These are phyloP conservation scores for Phainopepla nitens DNA, from an alignment of 2,113 vertebrate genomes.

Conservation along the genomic window DNA sequence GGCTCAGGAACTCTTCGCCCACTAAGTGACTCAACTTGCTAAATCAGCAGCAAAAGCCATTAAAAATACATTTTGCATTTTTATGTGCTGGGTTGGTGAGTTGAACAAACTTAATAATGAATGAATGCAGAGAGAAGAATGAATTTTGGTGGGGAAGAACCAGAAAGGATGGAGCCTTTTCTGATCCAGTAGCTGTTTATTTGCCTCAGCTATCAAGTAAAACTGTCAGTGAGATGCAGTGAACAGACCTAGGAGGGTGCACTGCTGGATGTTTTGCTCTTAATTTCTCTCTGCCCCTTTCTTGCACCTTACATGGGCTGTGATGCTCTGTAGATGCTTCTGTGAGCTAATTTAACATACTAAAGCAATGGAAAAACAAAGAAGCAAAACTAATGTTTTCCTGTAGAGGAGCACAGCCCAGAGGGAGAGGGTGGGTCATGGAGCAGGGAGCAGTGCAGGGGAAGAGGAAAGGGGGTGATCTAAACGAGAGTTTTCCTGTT, in stretches of 20 bases:
- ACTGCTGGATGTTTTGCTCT: background rate
- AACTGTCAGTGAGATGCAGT: background rate
- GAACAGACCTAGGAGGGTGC: background rate
- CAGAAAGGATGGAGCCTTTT: background rate
- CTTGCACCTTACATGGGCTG: background rate
- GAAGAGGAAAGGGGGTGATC: background rate
- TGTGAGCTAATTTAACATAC: background rate
- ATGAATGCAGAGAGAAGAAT: background rate
- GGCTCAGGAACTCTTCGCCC: accelerated
- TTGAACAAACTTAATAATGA: background rate
- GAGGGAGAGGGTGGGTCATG: background rate
- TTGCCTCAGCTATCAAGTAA: background rate
- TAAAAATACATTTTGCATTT: background rate
- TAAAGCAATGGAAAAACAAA: background rate
- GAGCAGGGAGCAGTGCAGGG: background rate
- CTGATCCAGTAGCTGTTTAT: background rate
- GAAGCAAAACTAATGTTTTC: background rate
- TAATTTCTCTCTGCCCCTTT: background rate
- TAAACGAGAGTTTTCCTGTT: background rate
- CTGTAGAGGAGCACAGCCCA: background rate
- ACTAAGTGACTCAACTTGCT: background rate
- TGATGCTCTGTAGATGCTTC: background rate
- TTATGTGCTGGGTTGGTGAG: background rate
- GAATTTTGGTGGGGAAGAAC: background rate
- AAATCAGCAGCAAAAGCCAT: background rate